Evolutionary conservation across 2,113 vertebrate species (phyloP).

Genomic region (Microcebus griseorufus): DNA sequence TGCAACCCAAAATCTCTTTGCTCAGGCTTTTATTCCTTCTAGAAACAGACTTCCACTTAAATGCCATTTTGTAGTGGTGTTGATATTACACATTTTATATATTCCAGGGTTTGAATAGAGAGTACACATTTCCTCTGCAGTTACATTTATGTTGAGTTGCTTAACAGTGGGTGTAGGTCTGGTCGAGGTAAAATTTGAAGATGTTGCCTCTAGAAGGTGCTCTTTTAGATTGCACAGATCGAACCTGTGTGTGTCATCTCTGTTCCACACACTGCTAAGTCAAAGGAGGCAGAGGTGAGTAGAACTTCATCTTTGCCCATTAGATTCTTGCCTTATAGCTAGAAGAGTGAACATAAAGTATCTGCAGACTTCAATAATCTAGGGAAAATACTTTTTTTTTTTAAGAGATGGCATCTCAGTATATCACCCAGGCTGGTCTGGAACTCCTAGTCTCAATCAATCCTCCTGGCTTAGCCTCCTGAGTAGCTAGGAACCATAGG

Average conservation of each 20-base stretch:
- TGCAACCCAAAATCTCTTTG: neutral
- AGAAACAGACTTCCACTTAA: neutral
- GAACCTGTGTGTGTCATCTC: neutral
- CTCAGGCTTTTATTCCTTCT: neutral
- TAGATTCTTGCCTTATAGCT: neutral
- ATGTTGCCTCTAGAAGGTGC: neutral
- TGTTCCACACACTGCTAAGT: neutral
- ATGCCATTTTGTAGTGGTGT: neutral
- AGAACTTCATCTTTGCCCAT: neutral
- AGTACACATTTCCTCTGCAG: neutral
- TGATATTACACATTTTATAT: neutral
- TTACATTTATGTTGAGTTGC: neutral
- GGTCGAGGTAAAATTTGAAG: neutral
- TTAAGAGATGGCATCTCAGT: too few relatives aligned
- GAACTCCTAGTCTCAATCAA: too few relatives aligned
- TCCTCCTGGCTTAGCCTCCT: too few relatives aligned
- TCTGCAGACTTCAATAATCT: neutral
- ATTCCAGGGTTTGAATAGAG: neutral
- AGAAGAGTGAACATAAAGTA: neutral
- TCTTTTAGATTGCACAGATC: neutral
- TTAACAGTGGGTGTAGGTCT: rapidly evolving
- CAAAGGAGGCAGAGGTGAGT: neutral
- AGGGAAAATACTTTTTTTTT: neutral
- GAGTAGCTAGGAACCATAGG: too few relatives aligned
- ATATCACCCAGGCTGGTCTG: too few relatives aligned